Evolutionary conservation across 2,113 vertebrate genomes (phyloP).

Genomic region (Grammomys dolichurus): DNA sequence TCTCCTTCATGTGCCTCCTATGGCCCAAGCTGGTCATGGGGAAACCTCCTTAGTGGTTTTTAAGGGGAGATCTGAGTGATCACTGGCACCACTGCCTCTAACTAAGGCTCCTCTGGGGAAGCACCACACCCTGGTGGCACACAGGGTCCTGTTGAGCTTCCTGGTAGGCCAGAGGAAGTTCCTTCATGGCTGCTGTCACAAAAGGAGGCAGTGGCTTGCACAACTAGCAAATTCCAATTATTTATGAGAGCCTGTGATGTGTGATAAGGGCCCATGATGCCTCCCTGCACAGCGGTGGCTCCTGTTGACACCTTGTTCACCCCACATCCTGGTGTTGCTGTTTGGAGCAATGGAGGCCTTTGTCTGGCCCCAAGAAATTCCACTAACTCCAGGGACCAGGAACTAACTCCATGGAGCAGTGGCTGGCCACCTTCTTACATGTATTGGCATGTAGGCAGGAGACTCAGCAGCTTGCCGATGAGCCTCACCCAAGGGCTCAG

Average conservation of each 20-base stretch:
- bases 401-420: too few species aligned
- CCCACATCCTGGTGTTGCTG: background rate
- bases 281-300: background rate
- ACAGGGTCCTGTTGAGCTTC: background rate
- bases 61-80: background rate
- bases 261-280: background rate
- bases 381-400: background rate
- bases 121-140: too few species aligned
- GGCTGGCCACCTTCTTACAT: background rate
- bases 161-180: background rate
- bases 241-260: background rate
- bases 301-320: background rate
- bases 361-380: background rate
- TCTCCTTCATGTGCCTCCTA: too few species aligned
- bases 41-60: background rate
- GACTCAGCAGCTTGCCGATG: background rate
- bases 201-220: background rate
- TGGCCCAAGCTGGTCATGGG: fast-evolving
- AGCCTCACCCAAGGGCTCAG: background rate
- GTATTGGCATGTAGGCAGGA: background rate
- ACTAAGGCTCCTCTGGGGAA: background rate
- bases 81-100: fast-evolving
- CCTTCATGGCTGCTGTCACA: background rate
- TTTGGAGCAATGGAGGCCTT: background rate
- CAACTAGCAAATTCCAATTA: background rate